Conservation (phyloP, 1,140 invertebrate species). For the Pseudomyrmex gracilis region DNA sequence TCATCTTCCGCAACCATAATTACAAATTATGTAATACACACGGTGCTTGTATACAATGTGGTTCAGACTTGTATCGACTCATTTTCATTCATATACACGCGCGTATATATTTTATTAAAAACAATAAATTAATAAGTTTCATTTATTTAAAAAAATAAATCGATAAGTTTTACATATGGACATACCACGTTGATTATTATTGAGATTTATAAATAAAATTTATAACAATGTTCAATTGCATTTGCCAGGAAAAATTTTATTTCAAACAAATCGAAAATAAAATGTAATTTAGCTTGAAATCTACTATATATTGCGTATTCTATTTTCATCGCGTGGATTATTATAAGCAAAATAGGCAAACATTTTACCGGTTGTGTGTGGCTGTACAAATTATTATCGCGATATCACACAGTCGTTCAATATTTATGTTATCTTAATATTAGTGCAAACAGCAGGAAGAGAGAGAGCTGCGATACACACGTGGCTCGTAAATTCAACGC, state of each 20-base stretch:
- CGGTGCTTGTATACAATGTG: background rate
- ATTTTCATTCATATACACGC: background rate
- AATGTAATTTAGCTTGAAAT: background rate
- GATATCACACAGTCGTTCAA: background rate
- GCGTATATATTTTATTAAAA: too few relatives aligned
- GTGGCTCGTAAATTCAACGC: background rate
- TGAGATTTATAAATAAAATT: background rate
- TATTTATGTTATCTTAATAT: conserved; percentile 18
- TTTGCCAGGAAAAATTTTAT: background rate
- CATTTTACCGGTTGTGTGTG: background rate
- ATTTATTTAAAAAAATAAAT: background rate
- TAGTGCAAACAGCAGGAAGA: background rate
- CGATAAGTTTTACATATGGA: background rate
- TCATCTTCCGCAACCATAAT: conserved; percentile 25
- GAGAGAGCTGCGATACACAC: background rate
- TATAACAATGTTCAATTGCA: background rate
- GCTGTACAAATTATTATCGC: background rate
- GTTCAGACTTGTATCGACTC: background rate
- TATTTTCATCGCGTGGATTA: background rate
- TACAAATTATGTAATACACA: conserved; percentile 18
- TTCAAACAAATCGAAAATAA: background rate
- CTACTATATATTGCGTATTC: background rate
- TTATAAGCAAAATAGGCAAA: background rate
- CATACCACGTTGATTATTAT: too few relatives aligned
- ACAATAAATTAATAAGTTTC: background rate